Conservation (phyloP, 2,797 vertebrate species). For the Geotrypetes seraphini region DNA sequence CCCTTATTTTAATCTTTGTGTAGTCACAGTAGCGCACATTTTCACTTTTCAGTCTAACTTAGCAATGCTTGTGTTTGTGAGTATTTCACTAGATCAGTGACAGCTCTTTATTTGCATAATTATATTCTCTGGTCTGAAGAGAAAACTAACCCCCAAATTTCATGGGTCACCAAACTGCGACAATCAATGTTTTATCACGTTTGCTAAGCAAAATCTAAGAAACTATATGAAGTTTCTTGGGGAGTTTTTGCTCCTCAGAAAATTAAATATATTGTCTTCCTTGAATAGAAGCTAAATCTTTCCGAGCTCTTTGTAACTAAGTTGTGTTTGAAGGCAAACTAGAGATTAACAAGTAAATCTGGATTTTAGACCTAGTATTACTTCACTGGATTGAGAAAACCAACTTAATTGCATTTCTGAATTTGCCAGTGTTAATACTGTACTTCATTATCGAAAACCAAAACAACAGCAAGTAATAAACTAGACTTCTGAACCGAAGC, state of each 20-base stretch:
- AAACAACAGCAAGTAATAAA: too few relatives aligned
- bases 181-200: constrained; percentile 97
- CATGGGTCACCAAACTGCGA: constrained; percentile 96
- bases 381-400: constrained; percentile 42
- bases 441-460: constrained; percentile 51
- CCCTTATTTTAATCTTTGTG: constrained; percentile 15
- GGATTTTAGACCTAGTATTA: constrained; percentile 35
- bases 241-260: constrained; percentile 62
- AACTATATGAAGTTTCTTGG: constrained; percentile 79
- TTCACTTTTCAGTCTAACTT: constrained; percentile 56
- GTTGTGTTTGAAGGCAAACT: constrained; percentile 53
- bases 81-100: constrained; percentile 91
- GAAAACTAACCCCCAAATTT: constrained; percentile 97
- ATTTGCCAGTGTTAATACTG: constrained; percentile 33
- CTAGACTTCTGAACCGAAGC: too few relatives aligned
- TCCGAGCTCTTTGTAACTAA: constrained; percentile 57
- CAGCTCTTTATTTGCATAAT: constrained; percentile 99
- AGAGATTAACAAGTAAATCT: constrained; percentile 54
- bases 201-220: constrained; percentile 78
- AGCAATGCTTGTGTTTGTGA: constrained; percentile 59
- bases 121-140: constrained; percentile 97
- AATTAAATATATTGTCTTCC: constrained; percentile 54
- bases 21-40: constrained; percentile 36
- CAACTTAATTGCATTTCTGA: constrained; percentile 20
- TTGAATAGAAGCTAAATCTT: constrained; percentile 54